phyloP scores from a whole-genome alignment of 2,113 vertebrate genomes.

The Vidua chalybeata region DNA sequence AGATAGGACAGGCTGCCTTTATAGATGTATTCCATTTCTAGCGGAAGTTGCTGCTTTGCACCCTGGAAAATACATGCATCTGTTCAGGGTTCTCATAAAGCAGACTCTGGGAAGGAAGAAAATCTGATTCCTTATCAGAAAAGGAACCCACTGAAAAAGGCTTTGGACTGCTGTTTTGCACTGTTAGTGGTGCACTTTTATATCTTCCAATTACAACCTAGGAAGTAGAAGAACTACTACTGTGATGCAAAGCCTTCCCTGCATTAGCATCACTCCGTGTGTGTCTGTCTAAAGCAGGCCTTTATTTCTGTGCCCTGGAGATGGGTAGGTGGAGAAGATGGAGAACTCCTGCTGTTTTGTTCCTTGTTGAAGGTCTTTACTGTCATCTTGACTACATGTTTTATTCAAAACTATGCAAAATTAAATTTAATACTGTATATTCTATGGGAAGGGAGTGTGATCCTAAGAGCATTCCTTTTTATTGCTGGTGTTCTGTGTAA shows the following conservation, averaged over 20 bases:
- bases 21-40: background rate
- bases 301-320: conserved; percentile 4
- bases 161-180: background rate
- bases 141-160: background rate
- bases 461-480: background rate
- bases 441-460: background rate
- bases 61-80: background rate
- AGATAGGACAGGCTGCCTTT: background rate
- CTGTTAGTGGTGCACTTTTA: background rate
- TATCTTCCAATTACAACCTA: background rate
- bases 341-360: conserved; percentile 9
- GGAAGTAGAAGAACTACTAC: background rate
- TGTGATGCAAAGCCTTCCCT: background rate
- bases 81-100: background rate
- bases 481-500: background rate
- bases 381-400: background rate
- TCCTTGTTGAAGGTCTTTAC: background rate
- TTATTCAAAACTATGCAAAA: conserved; percentile 44
- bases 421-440: background rate
- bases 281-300: background rate
- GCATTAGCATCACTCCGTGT: background rate
- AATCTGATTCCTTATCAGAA: background rate
- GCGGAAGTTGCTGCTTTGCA: background rate
- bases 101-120: background rate
- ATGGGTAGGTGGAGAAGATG: background rate